phyloP scores from a whole-genome alignment of 1,140 invertebrate species.

The Drosophila prosaltans region DNA sequence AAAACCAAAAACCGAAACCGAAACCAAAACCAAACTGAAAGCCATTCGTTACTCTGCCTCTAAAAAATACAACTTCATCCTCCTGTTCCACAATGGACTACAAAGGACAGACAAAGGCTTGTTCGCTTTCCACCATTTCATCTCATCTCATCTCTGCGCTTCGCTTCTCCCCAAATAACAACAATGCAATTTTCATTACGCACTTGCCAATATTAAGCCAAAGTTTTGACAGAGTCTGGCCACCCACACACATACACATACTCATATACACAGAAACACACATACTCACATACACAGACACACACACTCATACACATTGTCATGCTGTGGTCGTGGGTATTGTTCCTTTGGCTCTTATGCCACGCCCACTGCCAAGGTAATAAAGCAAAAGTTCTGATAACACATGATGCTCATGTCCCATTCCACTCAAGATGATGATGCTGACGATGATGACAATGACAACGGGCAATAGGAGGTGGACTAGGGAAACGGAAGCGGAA shows the following conservation, averaged over 20 bases:
- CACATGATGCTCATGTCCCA: slow-evolving; percentile 18
- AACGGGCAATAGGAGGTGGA: not conserved
- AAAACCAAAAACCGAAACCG: slow-evolving; percentile 28
- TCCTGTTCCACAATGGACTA: slow-evolving; percentile 4
- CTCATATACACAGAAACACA: slow-evolving; percentile 25
- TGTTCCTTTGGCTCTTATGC: slow-evolving; percentile 26
- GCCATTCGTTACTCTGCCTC: slow-evolving; percentile 35
- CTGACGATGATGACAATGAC: not conserved
- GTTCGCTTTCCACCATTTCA: slow-evolving; percentile 11
- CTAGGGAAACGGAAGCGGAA: slow-evolving; percentile 65
- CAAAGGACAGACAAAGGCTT: slow-evolving; percentile 49
- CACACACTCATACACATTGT: slow-evolving; percentile 24
- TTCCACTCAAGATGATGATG: slow-evolving; percentile 9
- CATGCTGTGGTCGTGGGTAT: slow-evolving; percentile 45
- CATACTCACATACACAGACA: slow-evolving; percentile 13
- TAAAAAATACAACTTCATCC: not conserved
- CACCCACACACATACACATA: slow-evolving; percentile 27
- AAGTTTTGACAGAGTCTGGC: slow-evolving; percentile 50
- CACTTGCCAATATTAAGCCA: slow-evolving; percentile 64
- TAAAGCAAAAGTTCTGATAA: slow-evolving; percentile 75
- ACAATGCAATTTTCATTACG: slow-evolving; percentile 78
- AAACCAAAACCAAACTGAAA: slow-evolving; percentile 28
- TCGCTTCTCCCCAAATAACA: slow-evolving; percentile 16
- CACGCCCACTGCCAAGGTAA: slow-evolving; percentile 66
- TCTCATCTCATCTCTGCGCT: not conserved